Evolutionary conservation across 2,113 vertebrate genomes (phyloP), one percentile per base, ranked within the genome.

Genomic region (Myxocyprinus asiaticus): DNA sequence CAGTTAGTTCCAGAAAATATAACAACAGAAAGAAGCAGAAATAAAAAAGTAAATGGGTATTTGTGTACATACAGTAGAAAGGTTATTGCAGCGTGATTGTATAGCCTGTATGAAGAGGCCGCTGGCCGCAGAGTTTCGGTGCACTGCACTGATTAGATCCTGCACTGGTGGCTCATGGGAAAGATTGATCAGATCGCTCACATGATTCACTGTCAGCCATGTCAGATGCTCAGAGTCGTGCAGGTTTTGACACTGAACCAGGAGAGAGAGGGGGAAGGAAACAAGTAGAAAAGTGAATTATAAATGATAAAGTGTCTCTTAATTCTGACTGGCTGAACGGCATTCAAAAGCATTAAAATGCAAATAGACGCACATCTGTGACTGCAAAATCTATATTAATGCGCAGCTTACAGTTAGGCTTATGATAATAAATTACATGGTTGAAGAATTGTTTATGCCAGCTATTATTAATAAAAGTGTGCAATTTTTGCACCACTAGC

Each of bases 41-140:
- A 7, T 59, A 45, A 7, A n/a, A n/a, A 17, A 22, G 65, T 33
- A 33, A 33, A 33, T 33, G 22, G 22, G 22, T 3, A 33, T 66
- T 58, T 17, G 55, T 69, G 51, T 47, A 92, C 96, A 93, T 82
- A 99, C 97, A 11, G 95, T 90, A 33, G 94, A 88, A 42, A 99
- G 95, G 84, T 97, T 96, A 79, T 98, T 95, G 83, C 97, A 98
- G 7, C 97, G 96, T 8, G 98, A 98, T 59, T 98, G 97, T 82
- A 99, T 96, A 7, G 98, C 98, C 87, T 99, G 97, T 86, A 99
- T 98, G 89, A 99, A 99, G 50, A 99, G 96, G 44, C 98, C 97
- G 0, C 97, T 98, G 69, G 97, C 98, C 6, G 98, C 97, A 0
- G 98, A 95, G 86, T 97, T 99, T 45, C 98, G 95, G 83, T 99